Conservation (phyloP, 2,888 invertebrate species). For the Lacanobia oleracea region DNA sequence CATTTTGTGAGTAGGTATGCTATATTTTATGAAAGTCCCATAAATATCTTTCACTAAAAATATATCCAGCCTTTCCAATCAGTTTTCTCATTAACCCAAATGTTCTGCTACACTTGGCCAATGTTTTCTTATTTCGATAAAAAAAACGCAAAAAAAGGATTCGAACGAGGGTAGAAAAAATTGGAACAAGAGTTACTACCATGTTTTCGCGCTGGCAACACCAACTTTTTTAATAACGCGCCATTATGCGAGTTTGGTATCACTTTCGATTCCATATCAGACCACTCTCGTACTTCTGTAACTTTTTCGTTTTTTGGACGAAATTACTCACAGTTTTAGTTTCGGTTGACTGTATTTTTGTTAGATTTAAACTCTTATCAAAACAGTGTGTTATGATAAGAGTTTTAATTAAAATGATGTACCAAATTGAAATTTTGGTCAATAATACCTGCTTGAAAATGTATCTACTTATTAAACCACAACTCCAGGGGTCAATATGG, state of each 20-base stretch:
- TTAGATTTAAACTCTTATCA: too few species aligned
- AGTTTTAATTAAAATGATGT: not conserved
- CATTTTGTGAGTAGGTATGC: not conserved
- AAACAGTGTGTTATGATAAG: not conserved
- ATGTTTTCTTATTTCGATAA: conserved; percentile 60
- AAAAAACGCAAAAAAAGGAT: conserved; percentile 53
- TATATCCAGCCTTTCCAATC: conserved; percentile 36
- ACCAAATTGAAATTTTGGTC: too few species aligned
- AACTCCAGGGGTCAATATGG: too few species aligned
- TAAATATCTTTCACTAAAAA: conserved; percentile 17
- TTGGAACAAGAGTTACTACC: conserved; percentile 56
- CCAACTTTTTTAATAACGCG: conserved; percentile 67
- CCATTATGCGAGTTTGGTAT: conserved; percentile 64
- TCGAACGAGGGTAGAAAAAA: conserved; percentile 51
- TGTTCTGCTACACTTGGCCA: conserved; percentile 37
- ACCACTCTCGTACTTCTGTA: conserved; percentile 60
- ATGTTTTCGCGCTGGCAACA: conserved; percentile 56
- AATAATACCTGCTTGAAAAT: too few species aligned
- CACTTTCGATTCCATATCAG: conserved; percentile 62
- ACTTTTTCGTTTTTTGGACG: conserved; percentile 58
- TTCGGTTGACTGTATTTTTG: conserved; percentile 9
- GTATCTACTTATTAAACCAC: too few species aligned
- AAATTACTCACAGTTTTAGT: conserved; percentile 27
- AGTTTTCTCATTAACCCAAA: conserved; percentile 45
- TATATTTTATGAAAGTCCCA: conserved; percentile 1